A percentile compares a stretch with the other conserved stretches of the same genome.
Evolutionary conservation across 2,888 invertebrate genomes (phyloP).

Genomic region (Cantharis flavilabris): DNA sequence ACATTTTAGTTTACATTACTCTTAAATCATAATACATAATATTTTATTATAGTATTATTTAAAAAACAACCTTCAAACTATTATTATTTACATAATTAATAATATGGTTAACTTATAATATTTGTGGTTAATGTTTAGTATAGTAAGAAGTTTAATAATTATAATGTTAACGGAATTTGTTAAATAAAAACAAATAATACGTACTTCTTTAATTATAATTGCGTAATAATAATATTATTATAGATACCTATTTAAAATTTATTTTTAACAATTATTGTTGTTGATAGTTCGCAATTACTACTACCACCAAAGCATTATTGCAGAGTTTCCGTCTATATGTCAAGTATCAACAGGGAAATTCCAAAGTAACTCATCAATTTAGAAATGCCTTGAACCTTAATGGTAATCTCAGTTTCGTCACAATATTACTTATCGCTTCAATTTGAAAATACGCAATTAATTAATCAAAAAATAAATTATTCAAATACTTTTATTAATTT

Average conservation of each 20-base stretch:
- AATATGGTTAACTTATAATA: too few species aligned
- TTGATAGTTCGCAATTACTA: neutral
- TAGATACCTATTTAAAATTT: neutral
- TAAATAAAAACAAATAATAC: too few species aligned
- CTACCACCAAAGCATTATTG: neutral
- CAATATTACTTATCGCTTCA: neutral
- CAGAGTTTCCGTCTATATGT: neutral
- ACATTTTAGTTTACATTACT: too few species aligned
- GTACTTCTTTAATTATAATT: too few species aligned
- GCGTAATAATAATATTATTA: too few species aligned
- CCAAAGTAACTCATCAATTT: neutral
- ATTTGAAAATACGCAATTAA: neutral
- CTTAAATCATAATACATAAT: too few species aligned
- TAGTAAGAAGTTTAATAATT: too few species aligned
- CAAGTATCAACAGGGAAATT: neutral
- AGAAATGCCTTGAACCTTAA: neutral
- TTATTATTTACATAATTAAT: too few species aligned
- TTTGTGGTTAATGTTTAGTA: too few species aligned
- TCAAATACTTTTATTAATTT: neutral
- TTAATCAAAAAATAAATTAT: neutral
- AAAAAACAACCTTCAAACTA: too few species aligned
- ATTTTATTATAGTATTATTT: too few species aligned
- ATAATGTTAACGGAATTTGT: too few species aligned
- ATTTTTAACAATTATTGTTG: neutral
- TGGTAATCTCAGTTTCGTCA: neutral